Evolutionary conservation across 2,888 invertebrate species (phyloP).

Genomic region (Abrostola tripartita): DNA sequence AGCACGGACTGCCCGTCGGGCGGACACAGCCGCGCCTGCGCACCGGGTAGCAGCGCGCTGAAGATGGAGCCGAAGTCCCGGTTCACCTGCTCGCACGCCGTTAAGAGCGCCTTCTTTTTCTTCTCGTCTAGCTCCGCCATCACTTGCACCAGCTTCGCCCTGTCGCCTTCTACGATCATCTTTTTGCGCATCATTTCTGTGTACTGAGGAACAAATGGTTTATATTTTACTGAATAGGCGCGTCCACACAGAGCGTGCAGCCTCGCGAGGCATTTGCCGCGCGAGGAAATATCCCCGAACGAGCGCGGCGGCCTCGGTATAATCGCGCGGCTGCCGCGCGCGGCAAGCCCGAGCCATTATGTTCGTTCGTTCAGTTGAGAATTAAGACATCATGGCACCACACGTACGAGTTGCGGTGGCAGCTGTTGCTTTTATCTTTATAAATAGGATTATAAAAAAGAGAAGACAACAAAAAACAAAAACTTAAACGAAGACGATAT

Average conservation of each 20-base stretch:
- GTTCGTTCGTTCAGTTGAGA: constrained; percentile 35
- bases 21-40: constrained; percentile 95
- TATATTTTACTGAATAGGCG: too few relatives aligned
- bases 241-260: too few relatives aligned
- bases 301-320: too few relatives aligned
- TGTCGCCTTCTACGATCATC: constrained; percentile 92
- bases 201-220: constrained; percentile 89
- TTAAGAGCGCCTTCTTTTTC: constrained; percentile 93
- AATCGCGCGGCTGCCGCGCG: constrained; percentile 16
- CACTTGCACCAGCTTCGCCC: constrained; percentile 91
- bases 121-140: constrained; percentile 97
- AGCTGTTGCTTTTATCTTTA: constrained; percentile 44
- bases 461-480: too few relatives aligned
- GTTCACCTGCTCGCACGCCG: constrained; percentile 96
- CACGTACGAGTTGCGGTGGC: constrained; percentile 44
- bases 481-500: constrained; percentile 15
- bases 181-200: constrained; percentile 91
- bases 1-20: constrained; percentile 92
- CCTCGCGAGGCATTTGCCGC: too few relatives aligned
- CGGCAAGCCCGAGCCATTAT: constrained; percentile 32
- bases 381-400: constrained; percentile 38
- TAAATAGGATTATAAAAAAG: constrained; percentile 41
- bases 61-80: constrained; percentile 98
- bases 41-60: constrained; percentile 95
- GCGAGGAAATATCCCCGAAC: too few relatives aligned